Evolutionary conservation across 2,113 vertebrate genomes (phyloP).

Genomic region (Prinia subflava): DNA sequence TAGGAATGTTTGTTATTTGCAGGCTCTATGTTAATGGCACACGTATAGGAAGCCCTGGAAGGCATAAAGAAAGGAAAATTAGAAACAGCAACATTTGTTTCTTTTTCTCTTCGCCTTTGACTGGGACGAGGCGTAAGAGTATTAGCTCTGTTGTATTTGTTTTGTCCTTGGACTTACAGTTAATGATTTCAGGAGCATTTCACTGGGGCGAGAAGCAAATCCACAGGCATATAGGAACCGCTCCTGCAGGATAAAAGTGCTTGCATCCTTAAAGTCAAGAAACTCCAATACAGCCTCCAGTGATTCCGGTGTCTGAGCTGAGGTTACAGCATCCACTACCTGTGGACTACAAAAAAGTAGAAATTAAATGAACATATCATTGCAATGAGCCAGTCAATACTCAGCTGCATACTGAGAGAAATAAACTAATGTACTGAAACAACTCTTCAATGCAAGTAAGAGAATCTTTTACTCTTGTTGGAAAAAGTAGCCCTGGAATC

Average conservation of each 20-base stretch:
- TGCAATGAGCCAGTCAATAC: neutral
- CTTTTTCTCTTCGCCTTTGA: neutral
- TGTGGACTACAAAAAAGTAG: conserved; percentile 80
- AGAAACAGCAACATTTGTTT: neutral
- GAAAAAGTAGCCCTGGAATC: neutral
- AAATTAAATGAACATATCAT: neutral
- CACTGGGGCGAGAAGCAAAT: conserved; percentile 90
- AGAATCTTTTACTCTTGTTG: neutral
- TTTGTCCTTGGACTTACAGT: conserved; percentile 76
- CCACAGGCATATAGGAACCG: conserved; percentile 95
- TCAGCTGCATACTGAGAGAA: neutral
- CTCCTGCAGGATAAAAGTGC: conserved; percentile 83
- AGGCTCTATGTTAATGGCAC: neutral
- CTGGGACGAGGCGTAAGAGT: neutral
- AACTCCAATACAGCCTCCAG: conserved; percentile 87
- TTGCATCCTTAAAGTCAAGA: conserved; percentile 88
- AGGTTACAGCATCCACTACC: conserved; percentile 90
- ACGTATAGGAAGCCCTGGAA: neutral
- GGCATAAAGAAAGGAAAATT: neutral
- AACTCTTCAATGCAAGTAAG: neutral
- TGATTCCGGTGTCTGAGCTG: conserved; percentile 87
- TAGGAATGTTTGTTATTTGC: neutral
- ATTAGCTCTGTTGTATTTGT: neutral
- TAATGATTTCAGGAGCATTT: conserved; percentile 83
- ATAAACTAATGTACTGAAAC: neutral